Conservation (phyloP, 2,888 invertebrate genomes). For the Nemotelus nigrinus region DNA sequence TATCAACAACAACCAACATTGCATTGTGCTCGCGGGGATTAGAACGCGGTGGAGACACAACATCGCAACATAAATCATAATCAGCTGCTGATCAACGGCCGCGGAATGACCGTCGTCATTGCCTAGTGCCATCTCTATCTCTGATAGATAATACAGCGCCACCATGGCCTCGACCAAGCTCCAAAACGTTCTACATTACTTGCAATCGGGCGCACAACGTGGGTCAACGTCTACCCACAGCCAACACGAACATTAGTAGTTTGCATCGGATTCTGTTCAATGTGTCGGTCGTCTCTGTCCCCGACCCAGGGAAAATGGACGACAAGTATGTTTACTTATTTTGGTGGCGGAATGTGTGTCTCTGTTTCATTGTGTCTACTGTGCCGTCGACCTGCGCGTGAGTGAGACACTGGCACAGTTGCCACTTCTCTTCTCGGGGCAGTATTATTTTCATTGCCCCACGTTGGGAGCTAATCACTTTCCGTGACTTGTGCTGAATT, state of each 20-base stretch:
- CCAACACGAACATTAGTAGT: neutral
- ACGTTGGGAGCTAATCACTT: slow-evolving; percentile 3
- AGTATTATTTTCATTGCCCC: slow-evolving; percentile 19
- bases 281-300: neutral
- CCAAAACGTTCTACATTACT: neutral
- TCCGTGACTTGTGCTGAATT: neutral
- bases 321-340: slow-evolving; percentile 42
- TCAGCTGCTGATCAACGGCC: slow-evolving; percentile 27
- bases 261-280: too few species aligned
- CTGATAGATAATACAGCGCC: neutral
- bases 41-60: neutral
- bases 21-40: neutral
- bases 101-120: slow-evolving; percentile 15
- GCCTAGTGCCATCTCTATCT: neutral
- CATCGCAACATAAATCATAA: slow-evolving; percentile 39
- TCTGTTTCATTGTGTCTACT: slow-evolving; percentile 49
- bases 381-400: slow-evolving; percentile 29
- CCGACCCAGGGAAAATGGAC: neutral
- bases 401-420: slow-evolving; percentile 39
- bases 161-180: neutral
- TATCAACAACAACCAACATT: neutral
- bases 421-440: slow-evolving; percentile 16
- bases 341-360: slow-evolving; percentile 49
- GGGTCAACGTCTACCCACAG: neutral
- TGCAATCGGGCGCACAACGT: neutral